Base-by-base conservation (phyloP, 2,113 vertebrate genomes). In the Otis tarda region DNA sequence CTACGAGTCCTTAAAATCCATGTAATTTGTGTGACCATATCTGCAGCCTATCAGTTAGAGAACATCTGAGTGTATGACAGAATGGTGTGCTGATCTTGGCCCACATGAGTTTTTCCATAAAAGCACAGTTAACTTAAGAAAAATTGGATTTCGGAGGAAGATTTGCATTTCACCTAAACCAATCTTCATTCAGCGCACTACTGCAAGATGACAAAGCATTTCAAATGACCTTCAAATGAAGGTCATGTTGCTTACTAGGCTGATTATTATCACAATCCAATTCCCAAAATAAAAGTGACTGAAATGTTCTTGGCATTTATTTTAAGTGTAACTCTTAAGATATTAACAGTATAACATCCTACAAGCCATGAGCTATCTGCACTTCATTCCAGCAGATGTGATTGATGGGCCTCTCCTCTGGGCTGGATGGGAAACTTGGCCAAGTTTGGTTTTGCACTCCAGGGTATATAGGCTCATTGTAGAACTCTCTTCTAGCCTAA, bases 141-240 rank as follows among this genome's bases (percentile, higher is more conserved):
- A 61, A 35, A 53, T 14, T 86, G 61, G 9, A n/a, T 75, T 68
- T 92, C 28, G 14, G 6, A 13, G 8, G 10, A 61, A 25, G 21
- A 84, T 69, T 70, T 94, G 10, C 7, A 60, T 75, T 93, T 87
- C 13, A 75, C 9, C 11, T 68, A n/a, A 78, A 71, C 24, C 18
- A 41, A 24, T 39, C 55, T 31, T 73, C 43, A 56, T 6, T 45
- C 47, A 33, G 24, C 71, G 43, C n/a, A 35, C 53, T 63, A 50
- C 50, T 95, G 49, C 53, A 95, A 87, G 94, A 93, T 96, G 78
- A 93, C n/a, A 74, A 67, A 94, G 18, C 25, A 92, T 94, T 96
- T 96, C 67, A 89, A 96, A 92, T 88, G 75, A 97, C 91, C 94
- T 96, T 96, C 67, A 89, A 96, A 92, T 88, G 75, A 97, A 97